Base-by-base conservation (phyloP, 2,797 vertebrate species). In the Salarias fasciatus region DNA sequence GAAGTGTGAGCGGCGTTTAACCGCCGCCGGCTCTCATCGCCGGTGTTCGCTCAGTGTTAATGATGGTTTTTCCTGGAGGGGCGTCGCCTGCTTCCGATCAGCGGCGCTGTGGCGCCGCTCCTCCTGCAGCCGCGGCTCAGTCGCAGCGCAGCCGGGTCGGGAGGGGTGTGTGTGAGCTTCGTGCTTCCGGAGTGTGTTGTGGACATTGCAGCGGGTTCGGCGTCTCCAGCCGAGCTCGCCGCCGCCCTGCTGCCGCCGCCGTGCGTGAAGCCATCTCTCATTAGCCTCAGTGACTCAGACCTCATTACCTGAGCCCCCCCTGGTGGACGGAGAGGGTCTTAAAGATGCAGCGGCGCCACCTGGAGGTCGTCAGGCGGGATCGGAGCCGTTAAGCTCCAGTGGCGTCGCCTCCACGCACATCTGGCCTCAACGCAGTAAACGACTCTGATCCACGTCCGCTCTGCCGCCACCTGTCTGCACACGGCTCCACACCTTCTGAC, bases 41-140 rank as follows among this genome's bases (percentile, higher is more conserved):
- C 44, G 56, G 60, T 84, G 77, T 80, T 87, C 83, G 75, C 82
- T 89, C 79, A 71, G 70, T 78, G 67, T 73, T 91, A 90, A 91
- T 92, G 88, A 87, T 80, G 89, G 83, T 88, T 91, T 92, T 88
- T 58, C 73, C 82, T 54, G n/a, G 42, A 55, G 64, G 43, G 28
- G 79, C 69, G 79, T 67, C 62, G 70, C 74, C 49, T 18, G 71
- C 58, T 64, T 79, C 53, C 66, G n/a, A n/a, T n/a, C n/a, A n/a
- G n/a, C n/a, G n/a, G n/a, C n/a, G n/a, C n/a, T n/a, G n/a, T n/a
- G n/a, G n/a, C n/a, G n/a, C n/a, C n/a, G n/a, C n/a, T n/a, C n/a
- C n/a, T n/a, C n/a, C 18, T 24, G 24, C 18, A 24, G 18, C 18
- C 24, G 18, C 18, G 18, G 2, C 3, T 2, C 2, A 24, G 81